Conservation (phyloP, 2,888 invertebrate genomes). For the Stenotaenia linearis region DNA sequence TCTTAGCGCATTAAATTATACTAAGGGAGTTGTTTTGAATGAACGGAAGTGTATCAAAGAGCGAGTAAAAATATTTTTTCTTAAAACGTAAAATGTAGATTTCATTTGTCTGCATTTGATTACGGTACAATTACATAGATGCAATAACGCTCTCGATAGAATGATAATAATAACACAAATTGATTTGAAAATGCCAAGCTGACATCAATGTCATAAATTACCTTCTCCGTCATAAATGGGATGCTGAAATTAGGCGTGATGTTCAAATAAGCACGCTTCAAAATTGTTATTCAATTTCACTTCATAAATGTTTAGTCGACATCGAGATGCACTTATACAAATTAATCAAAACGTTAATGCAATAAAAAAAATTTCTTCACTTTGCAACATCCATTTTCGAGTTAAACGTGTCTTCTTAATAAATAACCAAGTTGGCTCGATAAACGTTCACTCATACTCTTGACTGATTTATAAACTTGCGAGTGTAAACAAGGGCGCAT, state of each 20-base stretch:
- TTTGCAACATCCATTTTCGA: conserved; percentile 5
- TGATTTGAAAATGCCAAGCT: background rate
- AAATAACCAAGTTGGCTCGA: background rate
- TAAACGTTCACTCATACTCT: conserved; percentile 12
- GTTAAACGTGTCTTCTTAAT: conserved; percentile 17
- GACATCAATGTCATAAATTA: conserved; percentile 26
- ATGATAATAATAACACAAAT: conserved; percentile 3
- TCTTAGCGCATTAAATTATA: background rate
- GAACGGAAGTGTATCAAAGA: too few relatives aligned
- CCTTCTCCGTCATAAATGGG: conserved; percentile 15
- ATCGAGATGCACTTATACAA: conserved; percentile 24
- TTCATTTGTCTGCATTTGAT: background rate
- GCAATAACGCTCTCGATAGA: background rate
- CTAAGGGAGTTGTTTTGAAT: background rate
- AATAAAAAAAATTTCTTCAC: conserved; percentile 1
- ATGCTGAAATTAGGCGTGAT: conserved; percentile 26
- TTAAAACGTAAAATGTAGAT: background rate
- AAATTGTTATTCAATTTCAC: conserved; percentile 21
- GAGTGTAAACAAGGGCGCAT: conserved; percentile 15
- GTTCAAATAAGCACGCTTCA: conserved; percentile 21
- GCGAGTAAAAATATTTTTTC: too few relatives aligned
- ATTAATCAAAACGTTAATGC: conserved; percentile 20
- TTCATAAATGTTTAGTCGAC: conserved; percentile 24
- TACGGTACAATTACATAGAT: background rate
- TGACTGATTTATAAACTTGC: conserved; percentile 19